Base-by-base conservation (phyloP, 2,113 vertebrate genomes). In the Sinocyclocheilus anshuiensis region DNA sequence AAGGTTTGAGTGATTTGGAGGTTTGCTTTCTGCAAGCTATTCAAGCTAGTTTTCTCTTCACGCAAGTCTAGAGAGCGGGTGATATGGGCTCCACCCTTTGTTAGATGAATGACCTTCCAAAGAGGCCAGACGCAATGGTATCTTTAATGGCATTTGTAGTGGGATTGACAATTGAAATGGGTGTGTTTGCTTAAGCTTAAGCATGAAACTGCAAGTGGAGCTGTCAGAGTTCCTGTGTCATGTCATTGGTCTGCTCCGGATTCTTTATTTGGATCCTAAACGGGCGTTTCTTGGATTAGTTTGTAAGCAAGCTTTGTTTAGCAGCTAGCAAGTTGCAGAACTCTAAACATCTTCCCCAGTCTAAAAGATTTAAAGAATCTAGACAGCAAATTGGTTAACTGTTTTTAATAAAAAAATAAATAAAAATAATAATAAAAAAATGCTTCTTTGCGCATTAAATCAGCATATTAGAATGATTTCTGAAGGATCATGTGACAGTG, bases 151-250 rank as follows among this genome's bases (percentile, higher is more conserved):
- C 42, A 75, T 48, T 6, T 48, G 22, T 75, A 8, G 22, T 24
- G 6, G 72, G 12, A 76, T 7, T 48, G 42, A 26, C 42, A 0
- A 42, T 76, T 76, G 12, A 48, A 76, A 48, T 48, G 72, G n/a
- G 72, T 48, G n/a, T 76, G 72, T 50, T 26, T 76, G 42, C 72
- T 76, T 76, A 3, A 42, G 39, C 39, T 75, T 10, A 76, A 48
- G 72, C 12, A 8, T 26, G 42, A 24, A 72, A 72, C 33, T 6
- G 18, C 18, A 10, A 2, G 67, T 36, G 67, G 67, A 42, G 0
- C 71, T 74, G 71, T 22, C 71, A 74, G 33, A 42, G 18, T 0
- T 39, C 36, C 36, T 45, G 36, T 42, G 33, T 42, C 36, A 3
- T 24, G 39, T 45, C 20, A n/a, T 74, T 45, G 71, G 22, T 74